Evolutionary conservation across 2,797 vertebrate genomes (phyloP).

Genomic region (Manis javanica): DNA sequence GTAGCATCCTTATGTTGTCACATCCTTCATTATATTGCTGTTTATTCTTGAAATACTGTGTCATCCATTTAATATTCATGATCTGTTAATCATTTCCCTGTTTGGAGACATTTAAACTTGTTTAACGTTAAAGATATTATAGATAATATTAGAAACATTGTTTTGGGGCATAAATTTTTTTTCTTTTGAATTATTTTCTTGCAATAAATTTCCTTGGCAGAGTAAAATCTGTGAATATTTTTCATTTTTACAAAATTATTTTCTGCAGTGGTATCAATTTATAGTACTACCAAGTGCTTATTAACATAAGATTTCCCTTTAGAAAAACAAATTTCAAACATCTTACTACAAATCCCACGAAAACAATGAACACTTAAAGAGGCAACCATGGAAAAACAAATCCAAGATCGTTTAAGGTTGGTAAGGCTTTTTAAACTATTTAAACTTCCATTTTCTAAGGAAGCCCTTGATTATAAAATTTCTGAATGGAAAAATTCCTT

Average conservation of each 20-base stretch:
- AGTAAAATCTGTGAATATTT: background rate
- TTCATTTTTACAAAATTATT: background rate
- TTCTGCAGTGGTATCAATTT: background rate
- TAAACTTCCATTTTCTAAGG: background rate
- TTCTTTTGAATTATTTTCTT: slow-evolving; percentile 27
- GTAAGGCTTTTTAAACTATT: background rate
- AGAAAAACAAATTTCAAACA: background rate
- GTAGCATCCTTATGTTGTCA: background rate
- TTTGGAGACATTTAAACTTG: background rate
- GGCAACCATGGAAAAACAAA: background rate
- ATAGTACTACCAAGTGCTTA: background rate
- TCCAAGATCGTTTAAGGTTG: background rate
- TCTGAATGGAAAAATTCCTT: slow-evolving; percentile 23
- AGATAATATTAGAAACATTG: background rate
- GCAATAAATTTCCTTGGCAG: background rate
- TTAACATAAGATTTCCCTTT: background rate
- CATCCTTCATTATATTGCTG: background rate
- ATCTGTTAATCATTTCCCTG: background rate
- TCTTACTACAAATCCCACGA: background rate
- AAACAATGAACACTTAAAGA: background rate
- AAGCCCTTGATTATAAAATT: background rate
- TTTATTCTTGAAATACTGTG: background rate
- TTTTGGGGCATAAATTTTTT: background rate
- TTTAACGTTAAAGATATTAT: slow-evolving; percentile 14
- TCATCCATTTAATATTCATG: background rate